phyloP scores from a whole-genome alignment of 2,797 vertebrate genomes.

The Poeciliopsis paucimaculata region DNA sequence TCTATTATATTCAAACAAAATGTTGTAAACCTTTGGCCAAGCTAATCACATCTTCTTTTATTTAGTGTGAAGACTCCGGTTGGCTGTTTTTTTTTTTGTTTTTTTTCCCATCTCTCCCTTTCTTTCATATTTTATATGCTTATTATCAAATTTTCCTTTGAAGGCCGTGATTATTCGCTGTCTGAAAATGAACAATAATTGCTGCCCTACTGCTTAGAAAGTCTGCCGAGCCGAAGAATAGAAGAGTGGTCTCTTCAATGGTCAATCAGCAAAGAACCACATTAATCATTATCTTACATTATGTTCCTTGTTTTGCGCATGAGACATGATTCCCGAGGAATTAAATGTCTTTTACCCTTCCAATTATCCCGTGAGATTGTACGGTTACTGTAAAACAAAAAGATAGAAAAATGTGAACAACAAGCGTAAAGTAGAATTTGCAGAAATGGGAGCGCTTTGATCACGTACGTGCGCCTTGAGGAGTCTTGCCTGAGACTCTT shows the following conservation, averaged over 20 bases:
- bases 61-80: slow-evolving; percentile 75
- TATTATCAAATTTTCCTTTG: slow-evolving; percentile 84
- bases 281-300: slow-evolving; percentile 77
- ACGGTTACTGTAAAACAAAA: slow-evolving; percentile 60
- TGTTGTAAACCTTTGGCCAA: slow-evolving; percentile 82
- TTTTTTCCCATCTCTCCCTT: slow-evolving; percentile 11
- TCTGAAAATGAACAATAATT: slow-evolving; percentile 84
- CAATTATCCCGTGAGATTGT: slow-evolving; percentile 60
- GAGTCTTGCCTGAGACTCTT: slow-evolving; percentile 75
- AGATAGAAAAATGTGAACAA: slow-evolving; percentile 59
- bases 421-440: slow-evolving; percentile 74
- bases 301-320: slow-evolving; percentile 70
- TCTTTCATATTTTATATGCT: slow-evolving; percentile 81
- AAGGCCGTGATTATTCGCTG: slow-evolving; percentile 78
- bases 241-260: slow-evolving; percentile 73
- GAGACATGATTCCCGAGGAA: slow-evolving; percentile 58
- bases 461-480: slow-evolving; percentile 78
- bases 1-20: slow-evolving; percentile 84
- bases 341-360: slow-evolving; percentile 72
- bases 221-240: slow-evolving; percentile 66
- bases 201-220: slow-evolving; percentile 79
- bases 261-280: slow-evolving; percentile 80
- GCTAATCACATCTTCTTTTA: slow-evolving; percentile 82
- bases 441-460: slow-evolving; percentile 71
- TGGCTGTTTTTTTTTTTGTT: slow-evolving; percentile 68